Evolutionary conservation across 2,888 invertebrate species (phyloP), one percentile per base, ranked within the genome.

Genomic region (Geophilus truncorum): DNA sequence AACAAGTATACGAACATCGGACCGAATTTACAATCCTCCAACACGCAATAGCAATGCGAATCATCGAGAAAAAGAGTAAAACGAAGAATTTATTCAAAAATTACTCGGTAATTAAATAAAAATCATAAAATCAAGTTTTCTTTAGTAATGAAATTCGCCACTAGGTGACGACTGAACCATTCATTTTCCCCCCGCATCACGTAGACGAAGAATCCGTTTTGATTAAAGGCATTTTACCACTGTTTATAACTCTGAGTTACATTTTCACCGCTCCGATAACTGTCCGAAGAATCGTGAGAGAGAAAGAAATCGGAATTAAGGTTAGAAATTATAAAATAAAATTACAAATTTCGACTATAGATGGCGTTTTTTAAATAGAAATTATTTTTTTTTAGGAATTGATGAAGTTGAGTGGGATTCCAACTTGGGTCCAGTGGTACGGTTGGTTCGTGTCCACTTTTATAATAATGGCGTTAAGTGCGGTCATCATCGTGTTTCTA

Each of bases 241-340:
- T 79, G 0, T 79, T 62, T 18, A 79, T 79, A n/a, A 62, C 28
- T 1, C 23, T 79, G 12, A 62, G 79, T 62, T 79, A 30, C 62
- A 32, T 79, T 10, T 62, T 79, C 62, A 79, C 36, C 15, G 57
- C 23, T 25, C 79, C 79, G 1, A 62, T 34, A 28, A 32, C 51
- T 12, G 51, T 62, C 15, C 23, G 51, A 62, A 1, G 62, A 1
- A 79, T 79, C 30, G 79, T 79, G 9, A n/a, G 23, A 18, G 79
- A 79, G 36, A 79, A 79, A 30, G 79, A 79, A 62, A 28, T 30
- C 6, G 79, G 79, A 51, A 79, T 62, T 62, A 79, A 79, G 18
- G 78, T 78, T 40, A 77, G 18, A 21, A 21, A 57, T 23, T n/a
- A 32, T n/a, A 28, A 9, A 3, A 76, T 10, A 9, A n/a, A 76